Base-by-base conservation (phyloP, 1,140 invertebrate species). In the Drosophila nebulosa region DNA sequence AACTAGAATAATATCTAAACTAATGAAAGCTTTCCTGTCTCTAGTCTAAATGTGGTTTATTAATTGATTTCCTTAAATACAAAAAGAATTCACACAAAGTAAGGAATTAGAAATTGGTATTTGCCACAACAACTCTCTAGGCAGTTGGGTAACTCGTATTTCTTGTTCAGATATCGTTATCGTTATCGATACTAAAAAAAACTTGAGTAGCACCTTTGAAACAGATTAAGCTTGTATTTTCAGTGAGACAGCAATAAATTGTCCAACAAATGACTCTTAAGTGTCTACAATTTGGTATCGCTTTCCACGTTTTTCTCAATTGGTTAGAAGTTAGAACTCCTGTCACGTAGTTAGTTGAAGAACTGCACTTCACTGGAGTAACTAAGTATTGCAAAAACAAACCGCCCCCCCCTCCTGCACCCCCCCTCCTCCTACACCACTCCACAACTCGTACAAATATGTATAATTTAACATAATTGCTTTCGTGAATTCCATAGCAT, bases 381-480 rank as follows among this genome's bases (percentile, higher is more conserved):
- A 65, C 70, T 60, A 55, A 51, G 32, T 18, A 21, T 7, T 16
- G 18, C 39, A 46, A 46, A 46, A 21, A 18, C 16, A 66, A 65
- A 60, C 56, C 46, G 46, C 46, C 53, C 35, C 16, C 16, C n/a
- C n/a, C n/a, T n/a, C n/a, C n/a, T n/a, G n/a, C n/a, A n/a, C n/a
- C n/a, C n/a, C n/a, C n/a, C n/a, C n/a, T n/a, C n/a, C n/a, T n/a
- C n/a, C n/a, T n/a, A n/a, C n/a, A n/a, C n/a, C n/a, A n/a, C n/a
- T n/a, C n/a, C n/a, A n/a, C n/a, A n/a, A n/a, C n/a, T n/a, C n/a
- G 32, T 50, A 16, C 26, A 64, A 79, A 81, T 65, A 71, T 66
- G 57, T 84, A 84, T 79, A 83, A 84, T 83, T 75, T 30, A 63
- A 57, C 60, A 84, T 76, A 85, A 84, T 84, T 85, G 72, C 84